A percentile compares a stretch with the other conserved stretches of the same genome.
Evolutionary conservation across 2,888 invertebrate genomes (phyloP).

Genomic region (Cepaea hortensis): DNA sequence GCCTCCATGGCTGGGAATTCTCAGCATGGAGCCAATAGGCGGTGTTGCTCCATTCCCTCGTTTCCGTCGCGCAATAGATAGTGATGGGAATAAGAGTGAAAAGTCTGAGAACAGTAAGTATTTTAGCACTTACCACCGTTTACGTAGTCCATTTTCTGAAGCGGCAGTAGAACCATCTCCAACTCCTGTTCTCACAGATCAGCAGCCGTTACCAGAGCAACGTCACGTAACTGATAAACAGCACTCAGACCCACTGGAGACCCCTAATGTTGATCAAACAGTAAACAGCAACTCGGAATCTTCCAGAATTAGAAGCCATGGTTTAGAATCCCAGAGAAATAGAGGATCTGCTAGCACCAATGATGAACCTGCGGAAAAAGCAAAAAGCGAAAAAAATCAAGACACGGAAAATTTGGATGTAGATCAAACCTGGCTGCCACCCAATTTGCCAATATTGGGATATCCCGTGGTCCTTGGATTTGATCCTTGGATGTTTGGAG

Average conservation of each 20-base stretch:
- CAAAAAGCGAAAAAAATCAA: background rate
- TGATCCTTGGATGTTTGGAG: slow-evolving; percentile 43
- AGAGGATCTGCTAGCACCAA: background rate
- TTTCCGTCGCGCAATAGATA: slow-evolving; percentile 1
- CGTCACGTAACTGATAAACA: background rate
- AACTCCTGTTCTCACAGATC: background rate
- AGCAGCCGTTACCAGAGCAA: background rate
- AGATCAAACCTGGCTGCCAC: background rate
- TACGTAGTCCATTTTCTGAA: slow-evolving; percentile 27
- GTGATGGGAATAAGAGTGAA: background rate
- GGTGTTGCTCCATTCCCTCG: slow-evolving; percentile 5
- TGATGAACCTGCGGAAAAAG: background rate
- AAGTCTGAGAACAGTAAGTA: slow-evolving; percentile 2
- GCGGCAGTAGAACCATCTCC: background rate
- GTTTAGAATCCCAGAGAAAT: background rate
- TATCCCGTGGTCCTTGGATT: slow-evolving; percentile 37
- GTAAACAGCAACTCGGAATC: background rate
- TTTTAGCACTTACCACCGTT: slow-evolving; percentile 31
- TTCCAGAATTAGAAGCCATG: background rate
- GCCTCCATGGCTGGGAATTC: slow-evolving; percentile 2
- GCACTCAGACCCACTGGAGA: background rate
- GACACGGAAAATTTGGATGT: background rate
- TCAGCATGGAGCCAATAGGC: slow-evolving; percentile 2
- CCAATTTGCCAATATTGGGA: slow-evolving; percentile 17
- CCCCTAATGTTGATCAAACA: background rate